Percentiles rank a stretch among this genome's conserved stretches.
Conservation (phyloP, 2,888 invertebrate genomes). For the Cheilosia variabilis region DNA sequence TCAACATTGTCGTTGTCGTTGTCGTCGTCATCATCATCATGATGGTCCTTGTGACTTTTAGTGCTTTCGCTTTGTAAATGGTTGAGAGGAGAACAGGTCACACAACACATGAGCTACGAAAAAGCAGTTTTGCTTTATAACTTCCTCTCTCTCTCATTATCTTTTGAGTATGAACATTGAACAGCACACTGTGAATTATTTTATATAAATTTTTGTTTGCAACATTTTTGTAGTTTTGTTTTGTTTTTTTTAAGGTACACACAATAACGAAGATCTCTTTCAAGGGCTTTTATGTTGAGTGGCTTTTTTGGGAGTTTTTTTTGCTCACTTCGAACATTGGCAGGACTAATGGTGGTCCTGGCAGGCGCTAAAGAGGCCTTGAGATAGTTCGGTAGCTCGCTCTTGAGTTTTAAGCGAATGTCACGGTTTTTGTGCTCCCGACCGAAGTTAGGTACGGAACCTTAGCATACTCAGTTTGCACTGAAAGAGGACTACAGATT, state of each 20-base stretch:
- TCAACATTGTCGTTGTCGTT: conserved; percentile 14
- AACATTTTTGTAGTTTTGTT: no score
- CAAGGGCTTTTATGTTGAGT: not conserved
- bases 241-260: no score
- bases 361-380: no score
- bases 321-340: no score
- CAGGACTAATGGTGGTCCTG: no score
- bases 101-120: not conserved
- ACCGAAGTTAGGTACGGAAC: no score
- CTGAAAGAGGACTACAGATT: no score
- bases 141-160: conserved; percentile 30
- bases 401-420: no score
- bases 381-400: no score
- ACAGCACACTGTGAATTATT: not conserved
- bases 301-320: not conserved
- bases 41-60: conserved; percentile 65
- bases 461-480: no score
- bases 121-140: conserved; percentile 9
- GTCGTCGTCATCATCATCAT: conserved; percentile 20
- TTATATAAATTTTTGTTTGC: not conserved
- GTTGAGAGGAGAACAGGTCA: conserved; percentile 4
- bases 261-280: no score
- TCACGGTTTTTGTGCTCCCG: no score
- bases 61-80: conserved; percentile 56
- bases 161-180: conserved; percentile 11